Percentiles rank a stretch among this genome's conserved stretches.
Evolutionary conservation across 2,797 vertebrate species (phyloP).

Genomic region (Sebastiscus albofasciatus): DNA sequence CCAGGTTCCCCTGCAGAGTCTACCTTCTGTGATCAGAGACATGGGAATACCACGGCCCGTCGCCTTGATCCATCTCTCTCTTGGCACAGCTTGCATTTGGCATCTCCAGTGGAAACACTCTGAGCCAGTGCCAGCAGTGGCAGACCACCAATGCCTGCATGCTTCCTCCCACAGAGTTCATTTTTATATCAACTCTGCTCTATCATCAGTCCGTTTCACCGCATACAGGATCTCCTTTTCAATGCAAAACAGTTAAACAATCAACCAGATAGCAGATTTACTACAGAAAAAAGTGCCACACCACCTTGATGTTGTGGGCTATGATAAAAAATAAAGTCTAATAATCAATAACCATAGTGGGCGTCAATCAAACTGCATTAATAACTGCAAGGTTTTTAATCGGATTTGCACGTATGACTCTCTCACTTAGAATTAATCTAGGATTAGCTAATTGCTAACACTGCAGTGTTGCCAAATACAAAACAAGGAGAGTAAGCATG

Average conservation of each 20-base stretch:
- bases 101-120: slow-evolving; percentile 69
- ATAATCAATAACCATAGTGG: not conserved
- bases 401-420: not conserved
- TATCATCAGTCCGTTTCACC: slow-evolving; percentile 38
- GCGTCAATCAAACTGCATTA: not conserved
- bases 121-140: slow-evolving; percentile 58
- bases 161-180: slow-evolving; percentile 62
- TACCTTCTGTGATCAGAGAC: slow-evolving; percentile 74
- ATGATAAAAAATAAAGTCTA: not conserved
- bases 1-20: slow-evolving; percentile 67
- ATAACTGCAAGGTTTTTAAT: not conserved
- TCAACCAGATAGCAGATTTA: not conserved
- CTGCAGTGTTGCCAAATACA: not conserved
- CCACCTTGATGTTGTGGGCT: not conserved
- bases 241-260: slow-evolving; percentile 10
- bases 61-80: slow-evolving; percentile 69
- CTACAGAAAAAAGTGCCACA: not conserved
- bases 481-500: not conserved
- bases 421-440: not conserved
- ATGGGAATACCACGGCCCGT: slow-evolving; percentile 63
- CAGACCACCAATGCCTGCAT: slow-evolving; percentile 59
- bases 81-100: slow-evolving; percentile 73
- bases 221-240: slow-evolving; percentile 13
- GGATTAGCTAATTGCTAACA: not conserved
- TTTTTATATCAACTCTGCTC: slow-evolving; percentile 60